Base-by-base conservation (phyloP, 1,140 invertebrate species). In the Maniola jurtina region DNA sequence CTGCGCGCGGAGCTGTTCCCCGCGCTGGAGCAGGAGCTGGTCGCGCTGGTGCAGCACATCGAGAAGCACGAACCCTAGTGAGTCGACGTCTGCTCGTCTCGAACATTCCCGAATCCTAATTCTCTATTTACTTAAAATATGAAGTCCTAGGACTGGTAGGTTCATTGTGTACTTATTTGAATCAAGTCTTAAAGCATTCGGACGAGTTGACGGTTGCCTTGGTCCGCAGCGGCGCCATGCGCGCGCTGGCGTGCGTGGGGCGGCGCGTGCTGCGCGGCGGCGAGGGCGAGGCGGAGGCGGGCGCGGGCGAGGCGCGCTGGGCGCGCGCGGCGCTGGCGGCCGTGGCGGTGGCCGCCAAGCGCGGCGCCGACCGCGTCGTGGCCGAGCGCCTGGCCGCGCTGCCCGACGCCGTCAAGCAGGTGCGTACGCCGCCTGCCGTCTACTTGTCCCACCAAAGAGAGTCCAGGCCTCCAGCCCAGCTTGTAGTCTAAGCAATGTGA, bases 301-400 rank as follows among this genome's bases (percentile, higher is more conserved):
- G 36, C 3, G 66, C 33, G 50, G 71, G 67, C 85, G 97, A 98
- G 5, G 97, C 98, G 82, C 94, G 96, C 33, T 97, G 97, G 72
- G 98, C 80, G 70, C 73, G 76, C 52, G 81, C 69, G 38, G 77
- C 76, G 56, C 74, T 84, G 63, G 84, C 82, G 16, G 78, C 75
- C 9, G 78, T 70, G 57, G 81, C 99, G 96, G 84, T 87, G 76
- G 81, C 78, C 50, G 96, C 98, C n/a, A 99, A 99, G 91, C 92
- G 98, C 48, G 96, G 96, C 72, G 98, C 99, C 84, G 98, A 99
- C 89, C 95, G 95, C 73, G 97, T 97, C 75, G 98, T 99, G 94
- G 94, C 96, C 79, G 93, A 94, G 15, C 96, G 98, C 76, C 93
- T 97, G 48, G 94, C 95, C 70, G 95, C 95, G 0, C 96, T 99